Conservation (phyloP, 2,797 vertebrate genomes). For the Esox masquinongy region DNA sequence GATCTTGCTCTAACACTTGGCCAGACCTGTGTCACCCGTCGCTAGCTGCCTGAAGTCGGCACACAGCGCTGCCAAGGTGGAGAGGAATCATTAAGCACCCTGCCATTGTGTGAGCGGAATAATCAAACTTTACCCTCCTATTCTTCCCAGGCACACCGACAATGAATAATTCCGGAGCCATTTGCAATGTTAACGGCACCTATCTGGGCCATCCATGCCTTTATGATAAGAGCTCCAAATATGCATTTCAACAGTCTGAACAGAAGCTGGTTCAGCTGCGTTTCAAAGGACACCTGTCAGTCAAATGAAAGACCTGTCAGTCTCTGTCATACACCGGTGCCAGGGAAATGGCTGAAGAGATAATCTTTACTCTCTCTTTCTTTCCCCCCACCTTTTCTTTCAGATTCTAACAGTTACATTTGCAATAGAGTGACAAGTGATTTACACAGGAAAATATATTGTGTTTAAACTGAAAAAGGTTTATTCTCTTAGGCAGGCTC, state of each 20-base stretch:
- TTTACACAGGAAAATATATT: slow-evolving; percentile 91
- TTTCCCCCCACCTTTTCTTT: slow-evolving; percentile 71
- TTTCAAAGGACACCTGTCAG: slow-evolving; percentile 99
- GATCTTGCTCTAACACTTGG: slow-evolving; percentile 99
- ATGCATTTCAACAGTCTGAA: slow-evolving; percentile 99
- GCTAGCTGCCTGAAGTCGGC: slow-evolving; percentile 90
- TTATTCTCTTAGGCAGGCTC: slow-evolving; percentile 86
- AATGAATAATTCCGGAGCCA: slow-evolving; percentile 99
- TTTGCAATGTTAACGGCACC: slow-evolving; percentile 99
- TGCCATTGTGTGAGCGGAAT: slow-evolving; percentile 98
- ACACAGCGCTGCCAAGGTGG: slow-evolving; percentile 96
- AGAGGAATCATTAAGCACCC: slow-evolving; percentile 96
- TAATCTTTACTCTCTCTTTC: slow-evolving; percentile 93
- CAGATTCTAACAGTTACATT: slow-evolving; percentile 90
- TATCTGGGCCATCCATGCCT: slow-evolving; percentile 99
- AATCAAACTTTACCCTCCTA: slow-evolving; percentile 95
- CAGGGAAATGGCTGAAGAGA: slow-evolving; percentile 91
- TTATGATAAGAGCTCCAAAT: slow-evolving; percentile 99
- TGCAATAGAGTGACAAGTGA: slow-evolving; percentile 95
- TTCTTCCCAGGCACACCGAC: slow-evolving; percentile 89
- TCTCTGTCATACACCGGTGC: slow-evolving; percentile 87
- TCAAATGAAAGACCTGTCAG: slow-evolving; percentile 98
- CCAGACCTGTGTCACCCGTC: slow-evolving; percentile 98
- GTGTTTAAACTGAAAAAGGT: slow-evolving; percentile 82
- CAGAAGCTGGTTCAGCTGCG: slow-evolving; percentile 92